These are phyloP conservation scores for Abrostola tripartita DNA, from an alignment of 2,888 invertebrate genomes.

Conservation along the genomic window DNA sequence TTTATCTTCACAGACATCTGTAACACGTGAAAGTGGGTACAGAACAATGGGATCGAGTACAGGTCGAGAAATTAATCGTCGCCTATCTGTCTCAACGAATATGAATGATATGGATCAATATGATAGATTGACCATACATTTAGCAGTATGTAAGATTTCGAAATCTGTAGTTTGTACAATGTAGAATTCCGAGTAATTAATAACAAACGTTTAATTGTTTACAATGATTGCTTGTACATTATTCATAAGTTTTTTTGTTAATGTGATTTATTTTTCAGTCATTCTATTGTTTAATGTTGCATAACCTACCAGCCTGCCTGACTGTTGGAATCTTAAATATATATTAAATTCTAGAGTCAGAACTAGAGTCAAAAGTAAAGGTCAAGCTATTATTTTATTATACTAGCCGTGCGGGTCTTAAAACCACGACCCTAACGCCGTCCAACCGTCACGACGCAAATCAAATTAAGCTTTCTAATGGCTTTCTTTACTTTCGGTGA, in stretches of 20 bases:
- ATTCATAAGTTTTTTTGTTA: too few relatives aligned
- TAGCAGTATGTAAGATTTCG: conserved; percentile 20
- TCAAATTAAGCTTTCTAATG: background rate
- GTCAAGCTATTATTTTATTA: too few relatives aligned
- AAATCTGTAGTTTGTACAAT: conserved; percentile 15
- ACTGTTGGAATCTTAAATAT: too few relatives aligned
- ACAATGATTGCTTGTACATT: too few relatives aligned
- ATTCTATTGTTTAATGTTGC: too few relatives aligned
- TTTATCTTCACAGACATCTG: conserved; percentile 53
- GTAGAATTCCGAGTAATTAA: background rate
- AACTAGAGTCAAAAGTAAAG: too few relatives aligned
- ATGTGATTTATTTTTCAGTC: too few relatives aligned
- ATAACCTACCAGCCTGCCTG: too few relatives aligned
- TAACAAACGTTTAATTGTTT: background rate
- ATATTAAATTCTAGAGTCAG: too few relatives aligned
- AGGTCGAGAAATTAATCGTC: conserved; percentile 42
- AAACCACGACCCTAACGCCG: background rate
- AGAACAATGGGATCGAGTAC: conserved; percentile 59
- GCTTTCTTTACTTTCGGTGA: background rate
- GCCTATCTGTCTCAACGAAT: conserved; percentile 36
- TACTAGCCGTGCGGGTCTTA: too few relatives aligned
- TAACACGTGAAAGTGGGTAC: conserved; percentile 60
- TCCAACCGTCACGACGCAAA: background rate
- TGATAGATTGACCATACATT: conserved; percentile 41
- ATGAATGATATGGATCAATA: conserved; percentile 37